A percentile compares a stretch with the other conserved stretches of the same genome.
Evolutionary conservation across 2,888 invertebrate genomes (phyloP).

Genomic region (Protonemura montana): DNA sequence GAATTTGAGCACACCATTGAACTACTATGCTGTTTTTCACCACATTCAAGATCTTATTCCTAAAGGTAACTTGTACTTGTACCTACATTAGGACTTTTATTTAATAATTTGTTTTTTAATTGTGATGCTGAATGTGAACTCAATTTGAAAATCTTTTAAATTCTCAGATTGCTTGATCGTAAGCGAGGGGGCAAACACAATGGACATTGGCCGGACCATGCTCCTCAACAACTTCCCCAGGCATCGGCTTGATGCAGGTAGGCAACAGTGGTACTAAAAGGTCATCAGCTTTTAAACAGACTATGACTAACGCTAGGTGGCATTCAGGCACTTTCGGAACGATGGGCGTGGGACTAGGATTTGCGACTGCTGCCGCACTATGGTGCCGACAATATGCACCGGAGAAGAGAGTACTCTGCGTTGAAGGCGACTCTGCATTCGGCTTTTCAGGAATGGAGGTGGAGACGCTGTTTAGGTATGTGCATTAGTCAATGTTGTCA

Average conservation of each 20-base stretch:
- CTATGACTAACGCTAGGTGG: too few relatives aligned
- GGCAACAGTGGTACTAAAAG: not conserved
- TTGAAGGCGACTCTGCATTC: conserved; percentile 97
- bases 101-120: not conserved
- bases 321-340: conserved; percentile 83
- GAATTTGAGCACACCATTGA: conserved; percentile 79
- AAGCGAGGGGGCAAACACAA: conserved; percentile 97
- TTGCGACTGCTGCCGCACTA: conserved; percentile 90
- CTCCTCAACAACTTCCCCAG: conserved; percentile 83
- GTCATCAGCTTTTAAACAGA: too few relatives aligned
- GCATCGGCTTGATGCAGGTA: conserved; percentile 90
- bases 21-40: conserved; percentile 93
- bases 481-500: conserved; percentile 26
- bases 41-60: conserved; percentile 80
- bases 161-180: conserved; percentile 83
- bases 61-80: conserved; percentile 56
- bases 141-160: not conserved
- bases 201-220: conserved; percentile 95
- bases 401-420: conserved; percentile 84
- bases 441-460: conserved; percentile 99
- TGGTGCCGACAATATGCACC: conserved; percentile 85
- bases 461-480: conserved; percentile 85
- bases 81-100: too few relatives aligned
- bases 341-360: conserved; percentile 95
- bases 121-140: not conserved